Base-by-base conservation (phyloP, 2,888 invertebrate genomes). In the Torymus auratus region DNA sequence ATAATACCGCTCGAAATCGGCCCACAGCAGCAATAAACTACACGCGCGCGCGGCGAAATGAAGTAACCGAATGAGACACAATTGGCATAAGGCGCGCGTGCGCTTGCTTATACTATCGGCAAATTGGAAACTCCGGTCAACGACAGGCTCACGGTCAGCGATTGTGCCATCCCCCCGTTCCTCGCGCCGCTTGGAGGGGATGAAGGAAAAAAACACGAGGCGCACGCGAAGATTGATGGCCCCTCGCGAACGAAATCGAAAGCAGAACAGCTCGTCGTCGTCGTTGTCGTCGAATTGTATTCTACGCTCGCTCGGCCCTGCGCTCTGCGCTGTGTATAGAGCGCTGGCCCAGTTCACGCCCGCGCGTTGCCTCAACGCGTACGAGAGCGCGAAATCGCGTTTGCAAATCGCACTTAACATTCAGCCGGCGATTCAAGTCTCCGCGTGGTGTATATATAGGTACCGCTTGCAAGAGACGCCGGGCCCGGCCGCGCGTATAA, bases 391-490 rank as follows among this genome's bases (percentile, higher is more conserved):
- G 80, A 83, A 83, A 83, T 83, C 84, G 87, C 84, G 85, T 85
- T 87, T 86, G 84, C 81, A 83, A 85, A 82, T 82, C 78, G 70
- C 84, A 82, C 82, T 89, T 87, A 88, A 84, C 86, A 88, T 88
- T 87, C 88, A 87, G 64, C 78, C 65, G 78, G 80, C 84, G 83
- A 83, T 79, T 71, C 70, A 41, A 41, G 69, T 56, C 55, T 65
- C 41, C 41, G 7, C 7, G 41, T 41, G 7, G 7, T 41, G 41
- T 41, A 41, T 41, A 15, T 78, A 58, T 65, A 74, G 73, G 73
- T 69, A 79, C 74, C 28, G n/a, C 15, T n/a, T n/a, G 23, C 3
- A 55, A 41, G 41, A 7, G 17, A 23, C 14, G 76, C 78, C 78
- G 78, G 75, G 79, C 50, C 23, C 2, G 10, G 15, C 17, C 0